Evolutionary conservation across 1,140 invertebrate species (phyloP), one percentile per base, ranked within the genome.

Genomic region (Brachionus angularis): DNA sequence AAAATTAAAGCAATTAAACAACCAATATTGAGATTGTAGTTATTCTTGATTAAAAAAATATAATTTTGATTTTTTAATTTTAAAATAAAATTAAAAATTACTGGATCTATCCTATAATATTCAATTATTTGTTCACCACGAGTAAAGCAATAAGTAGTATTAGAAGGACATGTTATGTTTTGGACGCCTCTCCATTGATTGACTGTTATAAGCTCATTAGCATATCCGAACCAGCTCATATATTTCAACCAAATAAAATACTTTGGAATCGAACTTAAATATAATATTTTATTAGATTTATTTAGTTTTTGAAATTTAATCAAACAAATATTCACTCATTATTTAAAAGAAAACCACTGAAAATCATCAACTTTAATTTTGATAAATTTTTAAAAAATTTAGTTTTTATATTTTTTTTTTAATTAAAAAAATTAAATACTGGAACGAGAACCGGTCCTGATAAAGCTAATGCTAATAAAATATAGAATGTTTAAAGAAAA

Each of bases 341-440:
- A 29, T 29, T 50, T 5, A 50, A 16, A 16, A 50, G 10, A 50
- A 18, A 21, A 29, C 47, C 47, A 29, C 8, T 18, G 21, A 50
- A 50, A 7, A 50, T 10, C 47, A 50, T 50, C 47, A 50, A 50
- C 10, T 5, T 10, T 18, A 10, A 7, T 5, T 7, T 50, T 8
- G 91, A 89, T 8, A 90, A 90, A 78, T 94, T 93, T 3, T 91
- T 88, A n/a, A 95, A 88, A 1, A 96, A 82, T 4, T 88, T 85
- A 1, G 91, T 85, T 61, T 94, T 85, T 0, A 85, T 86, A 39
- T 86, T 82, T 8, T 89, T 86, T 12, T 88, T 85, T 42, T 92
- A 85, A 79, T 80, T 85, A 86, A 93, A 82, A 96, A 97, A 3
- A 87, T 85, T 49, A 96, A 87, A 4, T 55, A 55, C 52, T 7